Evolutionary conservation across 1,140 invertebrate species (phyloP).

Genomic region (Scylla paramamosain): DNA sequence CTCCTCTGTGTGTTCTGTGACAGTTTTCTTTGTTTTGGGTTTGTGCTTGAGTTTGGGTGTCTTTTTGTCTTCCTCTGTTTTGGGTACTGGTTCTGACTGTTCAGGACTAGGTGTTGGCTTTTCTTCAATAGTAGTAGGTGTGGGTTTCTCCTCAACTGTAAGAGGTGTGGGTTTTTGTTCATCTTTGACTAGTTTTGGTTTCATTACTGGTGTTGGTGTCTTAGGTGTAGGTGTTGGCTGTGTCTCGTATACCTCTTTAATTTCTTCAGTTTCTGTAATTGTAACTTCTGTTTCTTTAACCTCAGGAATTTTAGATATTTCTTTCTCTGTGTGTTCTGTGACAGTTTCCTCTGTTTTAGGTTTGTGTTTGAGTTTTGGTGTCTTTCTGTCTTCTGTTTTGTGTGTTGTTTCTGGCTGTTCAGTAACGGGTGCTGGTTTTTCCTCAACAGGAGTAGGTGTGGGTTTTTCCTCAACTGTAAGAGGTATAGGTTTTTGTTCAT

Average conservation of each 20-base stretch:
- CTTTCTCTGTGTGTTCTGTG: background rate
- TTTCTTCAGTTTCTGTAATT: background rate
- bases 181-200: no score
- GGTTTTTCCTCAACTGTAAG: background rate
- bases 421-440: slow-evolving; percentile 33
- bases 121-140: no score
- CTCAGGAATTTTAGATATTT: no score
- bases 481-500: slow-evolving; percentile 19
- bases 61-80: no score
- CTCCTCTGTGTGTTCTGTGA: no score
- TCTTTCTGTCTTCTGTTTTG: background rate
- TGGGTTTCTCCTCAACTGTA: no score
- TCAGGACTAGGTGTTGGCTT: no score
- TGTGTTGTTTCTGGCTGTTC: background rate
- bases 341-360: slow-evolving; percentile 22
- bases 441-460: background rate
- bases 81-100: no score
- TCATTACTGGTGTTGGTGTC: no score
- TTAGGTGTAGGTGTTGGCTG: background rate
- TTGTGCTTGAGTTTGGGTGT: no score
- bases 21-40: no score
- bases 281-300: background rate
- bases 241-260: background rate
- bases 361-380: slow-evolving; percentile 44
- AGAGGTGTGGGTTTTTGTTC: no score